A percentile compares a stretch with the other conserved stretches of the same genome.
These are phyloP conservation scores for Sternarchorhynchus goeldii DNA, from an alignment of 2,797 vertebrate species.

Conservation along the genomic window DNA sequence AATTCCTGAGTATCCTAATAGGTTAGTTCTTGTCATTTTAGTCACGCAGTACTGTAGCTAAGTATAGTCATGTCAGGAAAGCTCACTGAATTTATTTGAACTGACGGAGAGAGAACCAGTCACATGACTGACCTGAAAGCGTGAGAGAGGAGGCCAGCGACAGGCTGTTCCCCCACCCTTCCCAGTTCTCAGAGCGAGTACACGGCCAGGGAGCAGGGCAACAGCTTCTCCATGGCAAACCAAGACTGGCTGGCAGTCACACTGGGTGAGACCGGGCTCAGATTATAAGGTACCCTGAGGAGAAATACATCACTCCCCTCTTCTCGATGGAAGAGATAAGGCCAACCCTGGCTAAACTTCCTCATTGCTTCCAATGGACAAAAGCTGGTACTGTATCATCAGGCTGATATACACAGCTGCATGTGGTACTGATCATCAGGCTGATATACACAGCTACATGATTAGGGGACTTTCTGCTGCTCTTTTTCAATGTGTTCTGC, in stretches of 20 bases:
- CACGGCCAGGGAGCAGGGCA: neutral
- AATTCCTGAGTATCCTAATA: too few species aligned
- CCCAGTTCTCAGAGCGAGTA: neutral
- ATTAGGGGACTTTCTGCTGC: neutral
- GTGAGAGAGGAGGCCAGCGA: neutral
- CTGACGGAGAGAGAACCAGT: too few species aligned
- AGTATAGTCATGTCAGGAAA: too few species aligned
- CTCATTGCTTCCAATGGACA: neutral
- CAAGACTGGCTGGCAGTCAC: conserved; percentile 21
- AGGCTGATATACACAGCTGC: conserved; percentile 18
- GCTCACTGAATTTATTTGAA: too few species aligned
- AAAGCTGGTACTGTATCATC: conserved; percentile 32
- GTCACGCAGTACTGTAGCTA: too few species aligned
- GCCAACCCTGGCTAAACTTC: conserved; percentile 17
- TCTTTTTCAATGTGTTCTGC: neutral
- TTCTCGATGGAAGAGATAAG: conserved; percentile 35
- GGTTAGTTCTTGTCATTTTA: too few species aligned
- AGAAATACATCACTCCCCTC: conserved; percentile 22
- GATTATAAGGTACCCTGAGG: too few species aligned
- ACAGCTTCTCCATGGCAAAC: conserved; percentile 24
- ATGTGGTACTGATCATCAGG: conserved; percentile 22
- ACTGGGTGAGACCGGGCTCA: conserved; percentile 5
- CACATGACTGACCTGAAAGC: neutral
- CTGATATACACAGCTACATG: conserved; percentile 25
- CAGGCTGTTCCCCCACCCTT: neutral